Evolutionary conservation across 2,797 vertebrate genomes (phyloP).

Genomic region (Falco novaeseelandiae): DNA sequence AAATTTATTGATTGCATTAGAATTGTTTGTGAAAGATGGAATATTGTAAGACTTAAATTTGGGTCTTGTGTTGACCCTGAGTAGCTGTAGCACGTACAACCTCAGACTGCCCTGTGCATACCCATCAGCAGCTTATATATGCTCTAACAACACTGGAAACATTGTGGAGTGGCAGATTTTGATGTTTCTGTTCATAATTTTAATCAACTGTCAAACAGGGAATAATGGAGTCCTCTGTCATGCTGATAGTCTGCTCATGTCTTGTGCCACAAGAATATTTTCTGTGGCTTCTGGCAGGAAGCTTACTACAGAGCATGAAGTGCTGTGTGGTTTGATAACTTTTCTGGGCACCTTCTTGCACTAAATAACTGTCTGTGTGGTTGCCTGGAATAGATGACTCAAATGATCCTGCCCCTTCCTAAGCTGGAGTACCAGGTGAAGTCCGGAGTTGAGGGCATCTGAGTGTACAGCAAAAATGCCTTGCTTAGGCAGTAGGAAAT

Average conservation of each 20-base stretch:
- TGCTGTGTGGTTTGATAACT: background rate
- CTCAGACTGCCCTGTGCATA: background rate
- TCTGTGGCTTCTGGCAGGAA: background rate
- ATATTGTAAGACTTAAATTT: background rate
- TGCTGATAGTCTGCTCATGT: background rate
- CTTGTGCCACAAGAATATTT: background rate
- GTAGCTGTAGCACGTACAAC: background rate
- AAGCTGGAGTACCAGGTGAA: background rate
- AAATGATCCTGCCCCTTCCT: background rate
- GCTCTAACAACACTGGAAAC: background rate
- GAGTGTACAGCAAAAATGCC: background rate
- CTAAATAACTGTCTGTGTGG: background rate
- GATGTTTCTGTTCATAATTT: background rate
- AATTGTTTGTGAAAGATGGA: background rate
- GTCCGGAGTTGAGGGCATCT: background rate
- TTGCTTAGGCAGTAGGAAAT: background rate
- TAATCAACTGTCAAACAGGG: background rate
- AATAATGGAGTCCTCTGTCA: background rate
- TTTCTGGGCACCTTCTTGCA: background rate
- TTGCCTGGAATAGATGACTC: background rate
- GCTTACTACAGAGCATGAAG: background rate
- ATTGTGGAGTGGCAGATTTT: background rate
- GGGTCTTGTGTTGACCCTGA: background rate
- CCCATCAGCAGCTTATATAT: accelerated
- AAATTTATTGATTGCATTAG: background rate